phyloP scores from a whole-genome alignment of 2,797 vertebrate genomes.

The Cryptoprocta ferox region DNA sequence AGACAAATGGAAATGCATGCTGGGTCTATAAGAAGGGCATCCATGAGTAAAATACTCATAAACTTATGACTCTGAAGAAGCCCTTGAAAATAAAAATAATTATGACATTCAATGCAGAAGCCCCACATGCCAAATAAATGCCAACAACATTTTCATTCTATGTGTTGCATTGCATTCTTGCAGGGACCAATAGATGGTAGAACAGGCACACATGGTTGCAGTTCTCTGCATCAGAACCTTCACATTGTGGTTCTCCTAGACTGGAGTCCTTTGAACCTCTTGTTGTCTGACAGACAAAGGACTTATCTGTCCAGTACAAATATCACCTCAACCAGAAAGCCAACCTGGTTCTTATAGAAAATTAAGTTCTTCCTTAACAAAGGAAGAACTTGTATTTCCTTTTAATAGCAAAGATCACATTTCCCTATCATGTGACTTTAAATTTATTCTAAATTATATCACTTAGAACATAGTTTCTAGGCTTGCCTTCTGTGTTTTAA shows the following conservation, averaged over 20 bases:
- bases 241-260: not conserved
- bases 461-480: not conserved
- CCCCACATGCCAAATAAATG: not conserved
- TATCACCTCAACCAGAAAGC: not conserved
- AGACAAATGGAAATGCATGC: accelerated
- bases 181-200: not conserved
- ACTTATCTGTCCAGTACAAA: not conserved
- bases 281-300: not conserved
- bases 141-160: accelerated
- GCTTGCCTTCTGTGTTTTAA: not conserved
- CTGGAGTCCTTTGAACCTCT: not conserved
- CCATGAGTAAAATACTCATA: too few relatives aligned
- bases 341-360: not conserved
- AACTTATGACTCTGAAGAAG: not conserved
- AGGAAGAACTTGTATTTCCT: not conserved
- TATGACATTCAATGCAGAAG: not conserved
- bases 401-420: not conserved
- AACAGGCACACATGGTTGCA: not conserved
- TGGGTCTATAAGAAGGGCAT: not conserved
- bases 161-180: not conserved
- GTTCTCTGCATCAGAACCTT: not conserved
- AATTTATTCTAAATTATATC: not conserved
- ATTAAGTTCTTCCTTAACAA: not conserved
- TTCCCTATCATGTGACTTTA: not conserved
- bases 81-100: not conserved